Percentiles rank a stretch among this genome's conserved stretches.
Evolutionary conservation across 2,797 vertebrate genomes (phyloP).

Genomic region (Chrysocyon brachyurus): DNA sequence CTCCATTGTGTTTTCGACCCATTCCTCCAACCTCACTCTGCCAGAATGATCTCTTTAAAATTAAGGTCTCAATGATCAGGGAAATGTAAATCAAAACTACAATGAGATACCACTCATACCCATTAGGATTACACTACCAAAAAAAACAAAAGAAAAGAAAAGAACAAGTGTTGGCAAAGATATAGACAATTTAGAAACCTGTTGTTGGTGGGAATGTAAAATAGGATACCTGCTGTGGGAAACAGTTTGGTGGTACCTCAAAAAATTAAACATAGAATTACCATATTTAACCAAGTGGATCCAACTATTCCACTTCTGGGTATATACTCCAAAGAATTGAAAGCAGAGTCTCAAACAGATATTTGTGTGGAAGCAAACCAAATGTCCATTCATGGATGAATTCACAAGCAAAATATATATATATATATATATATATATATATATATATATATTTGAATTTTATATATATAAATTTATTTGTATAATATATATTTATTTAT

Average conservation of each 20-base stretch:
- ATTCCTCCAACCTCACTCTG: background rate
- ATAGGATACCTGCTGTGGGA: background rate
- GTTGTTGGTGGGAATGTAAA: background rate
- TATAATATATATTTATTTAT: too few species aligned
- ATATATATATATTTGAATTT: too few species aligned
- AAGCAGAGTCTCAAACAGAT: background rate
- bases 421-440: too few species aligned
- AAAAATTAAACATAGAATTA: background rate
- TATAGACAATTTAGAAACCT: background rate
- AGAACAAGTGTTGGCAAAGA: background rate
- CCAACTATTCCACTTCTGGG: background rate
- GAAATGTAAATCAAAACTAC: background rate
- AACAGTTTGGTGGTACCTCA: background rate
- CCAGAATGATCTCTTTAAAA: constrained; percentile 38
- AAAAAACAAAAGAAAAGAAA: background rate
- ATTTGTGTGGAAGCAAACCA: background rate
- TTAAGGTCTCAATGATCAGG: background rate
- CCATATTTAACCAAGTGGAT: background rate
- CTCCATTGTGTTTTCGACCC: background rate
- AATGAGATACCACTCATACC: background rate
- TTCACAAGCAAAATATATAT: background rate
- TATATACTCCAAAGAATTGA: background rate
- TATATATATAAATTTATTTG: too few species aligned
- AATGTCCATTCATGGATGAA: background rate
- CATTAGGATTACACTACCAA: background rate